Evolutionary conservation across 2,113 vertebrate genomes (phyloP).

Genomic region (Mustela lutreola): DNA sequence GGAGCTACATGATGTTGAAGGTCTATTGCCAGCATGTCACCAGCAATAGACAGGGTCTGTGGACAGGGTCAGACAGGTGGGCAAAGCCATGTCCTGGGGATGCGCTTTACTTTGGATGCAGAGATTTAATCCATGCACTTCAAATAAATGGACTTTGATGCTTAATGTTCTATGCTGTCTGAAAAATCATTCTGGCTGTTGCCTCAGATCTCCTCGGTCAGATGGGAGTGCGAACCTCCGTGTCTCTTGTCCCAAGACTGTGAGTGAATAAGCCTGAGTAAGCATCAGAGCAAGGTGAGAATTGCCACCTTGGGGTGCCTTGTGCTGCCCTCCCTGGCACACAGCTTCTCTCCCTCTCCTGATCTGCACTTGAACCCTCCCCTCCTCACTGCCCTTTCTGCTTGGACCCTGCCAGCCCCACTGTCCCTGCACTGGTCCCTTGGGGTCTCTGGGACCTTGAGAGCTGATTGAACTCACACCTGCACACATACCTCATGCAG

Average conservation of each 20-base stretch:
- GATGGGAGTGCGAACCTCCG: background rate
- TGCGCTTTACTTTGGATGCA: rapidly evolving
- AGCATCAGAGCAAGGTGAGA: background rate
- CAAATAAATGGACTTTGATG: background rate
- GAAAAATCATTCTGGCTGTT: background rate
- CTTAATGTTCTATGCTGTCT: background rate
- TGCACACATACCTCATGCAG: background rate
- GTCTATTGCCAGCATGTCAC: background rate
- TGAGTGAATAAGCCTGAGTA: background rate
- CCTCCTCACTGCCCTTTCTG: background rate
- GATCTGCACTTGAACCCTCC: background rate
- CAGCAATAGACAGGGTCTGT: background rate
- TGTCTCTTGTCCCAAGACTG: background rate
- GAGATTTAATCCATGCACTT: background rate
- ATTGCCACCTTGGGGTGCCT: no score
- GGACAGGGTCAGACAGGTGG: background rate
- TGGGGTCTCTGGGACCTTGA: background rate
- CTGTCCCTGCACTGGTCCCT: background rate
- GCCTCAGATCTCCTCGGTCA: background rate
- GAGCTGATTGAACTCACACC: background rate
- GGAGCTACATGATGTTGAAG: background rate
- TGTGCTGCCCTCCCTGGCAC: no score
- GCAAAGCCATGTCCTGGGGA: background rate
- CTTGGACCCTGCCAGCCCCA: background rate
- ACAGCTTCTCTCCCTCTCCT: background rate